Conservation (phyloP, 2,888 invertebrate species). For the Macaria notata region DNA sequence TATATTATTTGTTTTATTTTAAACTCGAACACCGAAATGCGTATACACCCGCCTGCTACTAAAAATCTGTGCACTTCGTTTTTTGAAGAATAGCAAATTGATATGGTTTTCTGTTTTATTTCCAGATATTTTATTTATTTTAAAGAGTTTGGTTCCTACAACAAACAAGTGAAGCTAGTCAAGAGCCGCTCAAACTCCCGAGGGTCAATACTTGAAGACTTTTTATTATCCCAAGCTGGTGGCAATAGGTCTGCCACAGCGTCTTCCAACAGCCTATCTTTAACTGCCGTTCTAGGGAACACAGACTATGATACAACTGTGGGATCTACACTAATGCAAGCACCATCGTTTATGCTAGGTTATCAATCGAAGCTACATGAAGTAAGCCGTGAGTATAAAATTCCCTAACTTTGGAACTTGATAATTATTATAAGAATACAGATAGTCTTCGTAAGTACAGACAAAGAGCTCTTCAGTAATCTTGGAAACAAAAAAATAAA, state of each 20-base stretch:
- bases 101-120: conserved; percentile 33
- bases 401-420: not conserved
- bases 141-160: conserved; percentile 79
- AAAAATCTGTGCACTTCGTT: too few species aligned
- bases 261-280: conserved; percentile 54
- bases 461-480: too few species aligned
- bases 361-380: conserved; percentile 63
- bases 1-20: too few species aligned
- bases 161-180: conserved; percentile 70
- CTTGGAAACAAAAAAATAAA: too few species aligned
- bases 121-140: conserved; percentile 81
- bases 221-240: conserved; percentile 48
- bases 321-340: conserved; percentile 42
- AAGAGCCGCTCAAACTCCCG: conserved; percentile 74
- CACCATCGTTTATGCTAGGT: conserved; percentile 48
- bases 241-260: conserved; percentile 39
- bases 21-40: too few species aligned
- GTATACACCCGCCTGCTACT: too few species aligned
- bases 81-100: too few species aligned
- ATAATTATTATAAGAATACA: too few species aligned
- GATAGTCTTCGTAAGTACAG: too few species aligned
- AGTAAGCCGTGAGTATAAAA: conserved; percentile 59
- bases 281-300: conserved; percentile 51
- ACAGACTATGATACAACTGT: conserved; percentile 55
- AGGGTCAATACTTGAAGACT: conserved; percentile 73